Evolutionary conservation across 53 echinoderm and acorn worm genomes (phyloP), one percentile per base, ranked within the genome.

Genomic region (Luidia sarsii): DNA sequence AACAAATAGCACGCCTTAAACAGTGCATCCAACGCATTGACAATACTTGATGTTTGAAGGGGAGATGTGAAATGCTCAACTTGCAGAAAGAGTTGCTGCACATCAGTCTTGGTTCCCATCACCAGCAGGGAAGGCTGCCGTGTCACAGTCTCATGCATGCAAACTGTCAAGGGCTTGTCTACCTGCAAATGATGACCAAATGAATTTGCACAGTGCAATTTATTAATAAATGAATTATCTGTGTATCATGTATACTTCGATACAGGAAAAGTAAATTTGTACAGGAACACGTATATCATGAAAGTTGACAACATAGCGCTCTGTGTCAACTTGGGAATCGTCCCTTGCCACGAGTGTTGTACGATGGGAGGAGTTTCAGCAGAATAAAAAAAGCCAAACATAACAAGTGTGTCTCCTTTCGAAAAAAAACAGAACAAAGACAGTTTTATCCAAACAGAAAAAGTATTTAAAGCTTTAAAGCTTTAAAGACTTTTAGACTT

Each of bases 301-400:
- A 15, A 48, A 68, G 29, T 25, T 25, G 23, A 46, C 68, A 10
- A 68, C 5, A 24, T 39, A 15, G 23, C n/a, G 39, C 11, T 69
- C 69, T 7, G 16, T 19, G 18, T 69, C 50, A 39, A 39, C 31
- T 4, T 41, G 6, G 31, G 69, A 69, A 16, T 23, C 50, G 50
- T 13, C 69, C 50, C 69, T 69, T 69, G n/a, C 39, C 69, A 8
- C 41, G 39, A 5, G 69, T 69, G 16, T 50, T 68, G 68, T 48
- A 45, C 2, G 68, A 69, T 30, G 69, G 69, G 2, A 69, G 29
- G 2, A 69, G 33, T 9, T 46, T 23, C 29, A 69, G 18, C 3
- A 68, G 46, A 2, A 29, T 25, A 2, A 68, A 1, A n/a, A 48
- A 50, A 68, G 30, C 68, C 68, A 16, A 39, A 67, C n/a, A n/a